Conservation (phyloP, 1,140 invertebrate species). For the Sitobion miscanthi region DNA sequence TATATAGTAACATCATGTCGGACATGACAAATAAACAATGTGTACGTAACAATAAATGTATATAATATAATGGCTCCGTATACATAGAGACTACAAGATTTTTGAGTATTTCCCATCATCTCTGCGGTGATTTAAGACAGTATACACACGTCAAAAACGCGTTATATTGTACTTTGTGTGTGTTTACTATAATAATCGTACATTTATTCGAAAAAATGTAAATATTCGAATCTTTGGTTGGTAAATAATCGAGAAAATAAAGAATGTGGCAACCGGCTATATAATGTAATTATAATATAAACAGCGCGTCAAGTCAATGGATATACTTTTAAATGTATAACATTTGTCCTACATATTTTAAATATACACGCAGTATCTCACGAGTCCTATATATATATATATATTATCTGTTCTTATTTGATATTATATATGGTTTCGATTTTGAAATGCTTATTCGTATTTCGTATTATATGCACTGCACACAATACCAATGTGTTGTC, state of each 20-base stretch:
- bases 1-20: slow-evolving; percentile 14
- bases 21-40: slow-evolving; percentile 34
- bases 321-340: not conserved
- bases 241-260: not conserved
- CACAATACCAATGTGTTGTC: not conserved
- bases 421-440: not conserved
- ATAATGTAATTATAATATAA: not conserved
- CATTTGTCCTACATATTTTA: slow-evolving; percentile 16
- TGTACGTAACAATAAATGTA: not conserved
- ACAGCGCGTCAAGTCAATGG: not conserved
- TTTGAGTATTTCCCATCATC: not conserved
- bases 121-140: not conserved
- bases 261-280: not conserved
- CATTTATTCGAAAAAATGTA: not conserved
- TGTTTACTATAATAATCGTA: not conserved
- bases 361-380: not conserved
- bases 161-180: not conserved
- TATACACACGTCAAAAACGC: not conserved
- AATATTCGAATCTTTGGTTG: not conserved
- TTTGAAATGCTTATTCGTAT: slow-evolving; percentile 18
- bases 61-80: not conserved
- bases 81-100: not conserved
- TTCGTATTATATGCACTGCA: not conserved
- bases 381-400: not conserved
- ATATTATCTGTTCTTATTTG: not conserved